Percentiles rank a stretch among this genome's conserved stretches.
These are phyloP conservation scores for Amblyornis subalaris DNA, from an alignment of 2,113 vertebrate species.

Conservation along the genomic window DNA sequence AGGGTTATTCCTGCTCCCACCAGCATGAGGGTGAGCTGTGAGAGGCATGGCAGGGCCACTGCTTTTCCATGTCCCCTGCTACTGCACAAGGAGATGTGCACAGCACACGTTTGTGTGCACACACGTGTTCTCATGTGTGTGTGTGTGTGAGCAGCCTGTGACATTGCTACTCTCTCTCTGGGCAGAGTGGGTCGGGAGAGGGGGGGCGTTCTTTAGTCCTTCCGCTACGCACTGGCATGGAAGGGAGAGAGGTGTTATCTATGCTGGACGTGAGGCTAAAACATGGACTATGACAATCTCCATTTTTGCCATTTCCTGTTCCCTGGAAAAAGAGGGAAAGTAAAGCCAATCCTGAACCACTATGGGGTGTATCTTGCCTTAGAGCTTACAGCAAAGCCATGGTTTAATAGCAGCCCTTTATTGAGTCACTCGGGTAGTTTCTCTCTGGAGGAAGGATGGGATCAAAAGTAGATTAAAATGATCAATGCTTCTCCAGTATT, in stretches of 20 bases:
- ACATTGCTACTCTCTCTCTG: neutral
- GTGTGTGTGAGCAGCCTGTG: rapidly evolving
- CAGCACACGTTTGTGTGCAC: rapidly evolving
- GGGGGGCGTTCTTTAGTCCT: neutral
- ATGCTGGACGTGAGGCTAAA: neutral
- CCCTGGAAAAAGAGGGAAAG: neutral
- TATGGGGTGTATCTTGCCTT: neutral
- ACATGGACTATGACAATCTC: rapidly evolving
- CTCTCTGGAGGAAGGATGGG: neutral
- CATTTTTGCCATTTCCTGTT: neutral
- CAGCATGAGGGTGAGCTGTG: rapidly evolving
- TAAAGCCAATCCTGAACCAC: neutral
- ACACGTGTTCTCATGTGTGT: rapidly evolving
- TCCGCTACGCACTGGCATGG: neutral
- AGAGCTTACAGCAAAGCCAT: neutral
- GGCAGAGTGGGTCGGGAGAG: too few species aligned
- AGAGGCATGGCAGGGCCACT: neutral
- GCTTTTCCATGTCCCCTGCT: neutral
- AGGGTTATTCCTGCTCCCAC: rapidly evolving
- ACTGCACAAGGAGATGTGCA: rapidly evolving
- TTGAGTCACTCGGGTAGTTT: neutral
- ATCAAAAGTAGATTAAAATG: neutral
- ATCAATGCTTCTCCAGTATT: neutral
- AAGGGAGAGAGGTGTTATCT: neutral
- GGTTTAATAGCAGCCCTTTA: neutral